phyloP scores from a whole-genome alignment of 2,797 vertebrate species.

The Podargus strigoides region DNA sequence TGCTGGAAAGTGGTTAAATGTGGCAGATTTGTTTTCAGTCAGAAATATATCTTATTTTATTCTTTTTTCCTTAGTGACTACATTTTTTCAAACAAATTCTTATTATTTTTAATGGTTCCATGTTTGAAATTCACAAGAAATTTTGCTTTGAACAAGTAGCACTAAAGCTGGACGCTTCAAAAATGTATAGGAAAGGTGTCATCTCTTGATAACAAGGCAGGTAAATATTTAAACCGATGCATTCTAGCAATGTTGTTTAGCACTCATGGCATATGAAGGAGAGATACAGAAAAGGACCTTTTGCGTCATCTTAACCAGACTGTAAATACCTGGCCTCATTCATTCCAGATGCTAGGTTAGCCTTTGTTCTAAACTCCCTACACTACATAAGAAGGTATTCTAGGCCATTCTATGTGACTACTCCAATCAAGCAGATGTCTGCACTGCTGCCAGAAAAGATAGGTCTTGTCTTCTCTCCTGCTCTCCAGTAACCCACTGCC shows the following conservation, averaged over 20 bases:
- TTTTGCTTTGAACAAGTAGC: not conserved
- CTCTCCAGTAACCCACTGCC: not conserved
- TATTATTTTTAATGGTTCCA: not conserved
- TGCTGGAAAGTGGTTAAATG: not conserved
- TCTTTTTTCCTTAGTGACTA: not conserved
- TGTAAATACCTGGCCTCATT: not conserved
- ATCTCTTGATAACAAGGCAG: not conserved
- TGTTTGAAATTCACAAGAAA: not conserved
- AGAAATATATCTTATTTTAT: not conserved
- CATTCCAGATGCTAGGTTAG: not conserved
- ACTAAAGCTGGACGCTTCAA: not conserved
- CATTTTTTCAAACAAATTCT: not conserved
- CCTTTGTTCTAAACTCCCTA: not conserved
- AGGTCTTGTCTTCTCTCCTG: not conserved
- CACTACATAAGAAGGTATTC: not conserved
- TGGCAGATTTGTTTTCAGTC: not conserved
- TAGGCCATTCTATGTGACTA: not conserved
- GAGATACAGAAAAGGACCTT: not conserved
- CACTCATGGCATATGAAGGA: not conserved
- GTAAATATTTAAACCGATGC: not conserved
- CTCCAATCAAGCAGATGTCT: not conserved
- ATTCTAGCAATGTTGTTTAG: not conserved
- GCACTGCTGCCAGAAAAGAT: not conserved
- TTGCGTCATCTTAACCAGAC: not conserved
- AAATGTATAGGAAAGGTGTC: not conserved